A percentile compares a stretch with the other conserved stretches of the same genome.
Conservation (phyloP, 1,140 invertebrate genomes). For the Drosophila novamexicana region DNA sequence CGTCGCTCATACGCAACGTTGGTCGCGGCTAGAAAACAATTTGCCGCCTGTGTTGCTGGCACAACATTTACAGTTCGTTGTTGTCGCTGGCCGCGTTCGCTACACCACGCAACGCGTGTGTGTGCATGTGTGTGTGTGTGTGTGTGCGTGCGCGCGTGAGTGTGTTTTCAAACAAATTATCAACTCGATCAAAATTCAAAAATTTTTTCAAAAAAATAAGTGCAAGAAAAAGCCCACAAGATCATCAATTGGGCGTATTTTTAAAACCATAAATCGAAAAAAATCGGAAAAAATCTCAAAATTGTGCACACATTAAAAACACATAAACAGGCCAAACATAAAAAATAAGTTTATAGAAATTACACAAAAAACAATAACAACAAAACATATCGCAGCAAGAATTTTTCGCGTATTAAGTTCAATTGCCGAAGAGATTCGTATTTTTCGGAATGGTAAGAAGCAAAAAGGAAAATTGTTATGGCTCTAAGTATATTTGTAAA, state of each 20-base stretch:
- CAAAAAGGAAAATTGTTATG: neutral
- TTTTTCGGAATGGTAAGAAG: slow-evolving; percentile 37
- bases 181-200: slow-evolving; percentile 24
- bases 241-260: slow-evolving; percentile 23
- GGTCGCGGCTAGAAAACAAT: slow-evolving; percentile 22
- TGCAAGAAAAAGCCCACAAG: slow-evolving; percentile 11
- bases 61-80: slow-evolving; percentile 31
- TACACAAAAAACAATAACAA: slow-evolving; percentile 21
- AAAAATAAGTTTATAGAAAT: slow-evolving; percentile 2
- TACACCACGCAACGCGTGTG: slow-evolving; percentile 27
- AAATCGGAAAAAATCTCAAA: slow-evolving; percentile 18
- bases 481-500: slow-evolving; percentile 18
- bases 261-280: slow-evolving; percentile 19
- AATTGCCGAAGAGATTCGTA: slow-evolving; percentile 3
- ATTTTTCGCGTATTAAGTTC: slow-evolving; percentile 6
- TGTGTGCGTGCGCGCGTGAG: slow-evolving; percentile 11
- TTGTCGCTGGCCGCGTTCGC: slow-evolving; percentile 34
- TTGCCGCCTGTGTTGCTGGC: slow-evolving; percentile 7
- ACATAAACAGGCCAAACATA: slow-evolving; percentile 25
- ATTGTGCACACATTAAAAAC: slow-evolving; percentile 38
- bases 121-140: neutral
- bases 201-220: slow-evolving; percentile 25
- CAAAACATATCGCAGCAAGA: slow-evolving; percentile 37
- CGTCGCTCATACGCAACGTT: slow-evolving; percentile 80
- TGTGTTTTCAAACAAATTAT: slow-evolving; percentile 42